These are phyloP conservation scores for Caracal caracal DNA, from an alignment of 2,113 vertebrate species.

Conservation along the genomic window DNA sequence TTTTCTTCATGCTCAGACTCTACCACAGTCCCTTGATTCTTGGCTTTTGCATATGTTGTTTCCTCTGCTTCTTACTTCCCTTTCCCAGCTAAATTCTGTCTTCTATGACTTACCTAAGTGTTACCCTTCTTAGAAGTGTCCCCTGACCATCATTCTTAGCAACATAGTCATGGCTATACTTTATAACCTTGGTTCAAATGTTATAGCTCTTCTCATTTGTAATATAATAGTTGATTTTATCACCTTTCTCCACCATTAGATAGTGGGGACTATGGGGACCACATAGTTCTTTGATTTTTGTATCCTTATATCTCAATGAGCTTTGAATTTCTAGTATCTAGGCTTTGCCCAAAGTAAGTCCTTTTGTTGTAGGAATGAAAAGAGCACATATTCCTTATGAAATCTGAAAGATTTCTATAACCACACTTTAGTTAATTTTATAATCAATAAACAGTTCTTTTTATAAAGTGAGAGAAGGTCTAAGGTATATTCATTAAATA, in stretches of 20 bases:
- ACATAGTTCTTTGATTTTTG: neutral
- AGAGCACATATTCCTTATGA: neutral
- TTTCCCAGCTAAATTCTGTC: neutral
- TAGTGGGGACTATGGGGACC: neutral
- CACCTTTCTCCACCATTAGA: neutral
- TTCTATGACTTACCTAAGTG: neutral
- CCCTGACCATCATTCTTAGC: neutral
- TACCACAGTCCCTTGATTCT: neutral
- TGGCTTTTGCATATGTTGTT: neutral
- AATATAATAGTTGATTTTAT: neutral
- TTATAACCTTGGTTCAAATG: neutral
- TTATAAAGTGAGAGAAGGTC: constrained; percentile 2
- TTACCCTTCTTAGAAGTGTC: neutral
- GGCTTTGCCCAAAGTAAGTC: neutral
- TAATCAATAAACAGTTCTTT: constrained; percentile 33
- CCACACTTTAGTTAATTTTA: constrained; percentile 9
- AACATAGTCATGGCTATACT: neutral
- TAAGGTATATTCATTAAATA: neutral
- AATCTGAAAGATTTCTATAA: neutral
- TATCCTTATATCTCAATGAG: neutral
- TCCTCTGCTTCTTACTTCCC: neutral
- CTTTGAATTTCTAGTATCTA: neutral
- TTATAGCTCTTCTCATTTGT: neutral
- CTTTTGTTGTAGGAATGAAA: neutral
- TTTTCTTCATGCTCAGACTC: neutral